Conservation (phyloP, 2,113 vertebrate genomes). For the Myodes glareolus region DNA sequence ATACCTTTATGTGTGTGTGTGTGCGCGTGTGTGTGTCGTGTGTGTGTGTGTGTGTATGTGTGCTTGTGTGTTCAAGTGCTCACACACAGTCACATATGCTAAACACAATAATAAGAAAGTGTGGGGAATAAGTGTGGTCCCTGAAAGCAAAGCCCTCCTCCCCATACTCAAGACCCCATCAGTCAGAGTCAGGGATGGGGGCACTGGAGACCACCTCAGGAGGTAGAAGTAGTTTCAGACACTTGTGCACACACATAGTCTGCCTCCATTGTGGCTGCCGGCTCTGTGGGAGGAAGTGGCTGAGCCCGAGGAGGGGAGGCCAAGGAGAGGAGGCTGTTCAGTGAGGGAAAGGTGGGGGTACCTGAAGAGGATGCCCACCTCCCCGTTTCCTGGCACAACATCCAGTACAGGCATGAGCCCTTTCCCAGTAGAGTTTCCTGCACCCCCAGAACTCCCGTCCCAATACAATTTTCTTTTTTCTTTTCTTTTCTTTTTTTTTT, state of each 20-base stretch:
- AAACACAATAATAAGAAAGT: neutral
- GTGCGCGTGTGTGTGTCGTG: neutral
- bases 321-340: neutral
- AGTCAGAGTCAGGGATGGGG: neutral
- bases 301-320: neutral
- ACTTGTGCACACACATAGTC: neutral
- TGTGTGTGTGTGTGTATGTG: neutral
- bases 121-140: neutral
- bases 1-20: neutral
- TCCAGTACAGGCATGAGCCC: neutral
- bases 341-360: neutral
- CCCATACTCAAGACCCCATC: neutral
- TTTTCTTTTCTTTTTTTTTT: neutral
- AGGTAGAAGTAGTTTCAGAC: neutral
- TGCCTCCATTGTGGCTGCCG: neutral
- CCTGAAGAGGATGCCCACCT: neutral
- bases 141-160: neutral
- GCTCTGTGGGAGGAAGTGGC: conserved; percentile 50
- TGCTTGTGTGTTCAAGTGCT: fast-evolving
- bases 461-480: neutral
- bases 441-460: neutral
- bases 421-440: neutral
- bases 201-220: neutral
- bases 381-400: neutral
- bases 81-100: neutral